A percentile compares a stretch with the other conserved stretches of the same genome.
Conservation (phyloP, 2,113 vertebrate genomes). For the Tursiops truncatus region DNA sequence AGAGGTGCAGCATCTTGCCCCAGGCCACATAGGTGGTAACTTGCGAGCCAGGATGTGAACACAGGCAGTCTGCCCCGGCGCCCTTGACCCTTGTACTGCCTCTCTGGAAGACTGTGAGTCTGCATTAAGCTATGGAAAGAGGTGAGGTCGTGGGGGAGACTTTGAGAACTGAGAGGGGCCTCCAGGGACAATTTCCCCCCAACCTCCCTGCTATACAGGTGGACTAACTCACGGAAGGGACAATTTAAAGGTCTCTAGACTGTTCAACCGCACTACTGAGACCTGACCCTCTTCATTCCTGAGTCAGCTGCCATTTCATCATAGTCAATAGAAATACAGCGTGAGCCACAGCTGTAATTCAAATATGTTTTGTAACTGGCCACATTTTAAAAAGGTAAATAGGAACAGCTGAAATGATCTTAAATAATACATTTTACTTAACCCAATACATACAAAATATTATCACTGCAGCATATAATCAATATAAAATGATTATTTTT, state of each 20-base stretch:
- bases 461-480: not conserved
- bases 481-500: not conserved
- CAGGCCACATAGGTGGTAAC: not conserved
- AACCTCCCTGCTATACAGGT: too few species aligned
- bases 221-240: not conserved
- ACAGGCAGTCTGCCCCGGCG: rapidly evolving
- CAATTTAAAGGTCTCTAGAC: not conserved
- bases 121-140: not conserved
- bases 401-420: not conserved
- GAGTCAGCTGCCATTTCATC: not conserved
- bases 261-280: not conserved
- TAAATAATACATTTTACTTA: not conserved
- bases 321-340: not conserved
- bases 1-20: not conserved
- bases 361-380: not conserved
- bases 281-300: not conserved
- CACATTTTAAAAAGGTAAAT: not conserved
- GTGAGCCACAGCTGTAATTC: not conserved
- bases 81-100: rapidly evolving
- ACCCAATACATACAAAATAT: not conserved
- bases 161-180: not conserved
- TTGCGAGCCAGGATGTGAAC: not conserved
- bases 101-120: not conserved
- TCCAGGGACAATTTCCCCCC: not conserved
- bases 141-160: too few species aligned